phyloP scores from a whole-genome alignment of 2,888 invertebrate genomes.

The Hyppa rectilinea region DNA sequence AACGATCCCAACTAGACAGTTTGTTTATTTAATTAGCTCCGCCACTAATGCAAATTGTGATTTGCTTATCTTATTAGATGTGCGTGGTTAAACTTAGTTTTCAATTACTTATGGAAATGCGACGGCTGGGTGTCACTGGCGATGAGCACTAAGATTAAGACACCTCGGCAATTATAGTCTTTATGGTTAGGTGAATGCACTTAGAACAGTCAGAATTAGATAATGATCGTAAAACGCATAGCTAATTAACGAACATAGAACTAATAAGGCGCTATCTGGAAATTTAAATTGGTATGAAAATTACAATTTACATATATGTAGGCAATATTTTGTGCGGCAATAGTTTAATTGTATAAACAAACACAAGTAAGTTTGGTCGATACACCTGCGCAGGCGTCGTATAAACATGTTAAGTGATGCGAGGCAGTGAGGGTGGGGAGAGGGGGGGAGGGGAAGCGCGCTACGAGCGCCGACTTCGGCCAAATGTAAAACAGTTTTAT shows the following conservation, averaged over 20 bases:
- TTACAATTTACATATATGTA: conserved; percentile 39
- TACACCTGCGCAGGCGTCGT: conserved; percentile 72
- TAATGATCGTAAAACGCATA: conserved; percentile 57
- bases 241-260: conserved; percentile 58
- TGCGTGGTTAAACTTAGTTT: conserved; percentile 66
- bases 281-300: conserved; percentile 40
- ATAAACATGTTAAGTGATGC: conserved; percentile 79
- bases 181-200: conserved; percentile 39
- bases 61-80: conserved; percentile 73
- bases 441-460: conserved; percentile 59
- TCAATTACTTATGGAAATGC: conserved; percentile 77
- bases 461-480: conserved; percentile 68
- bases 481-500: conserved; percentile 81
- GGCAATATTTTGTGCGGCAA: conserved; percentile 55
- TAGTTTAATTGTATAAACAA: conserved; percentile 66
- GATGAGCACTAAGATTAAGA: conserved; percentile 31
- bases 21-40: conserved; percentile 83
- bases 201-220: conserved; percentile 54
- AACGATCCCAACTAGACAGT: conserved; percentile 77
- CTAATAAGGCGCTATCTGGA: conserved; percentile 40
- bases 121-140: conserved; percentile 32
- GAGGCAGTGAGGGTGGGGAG: conserved; percentile 26
- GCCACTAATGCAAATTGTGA: conserved; percentile 77
- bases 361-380: conserved; percentile 52
- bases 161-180: conserved; percentile 32